Percentiles rank a stretch among this genome's conserved stretches.
Conservation (phyloP, 92 coral and sea anemone species). For the Nematostella vectensis region DNA sequence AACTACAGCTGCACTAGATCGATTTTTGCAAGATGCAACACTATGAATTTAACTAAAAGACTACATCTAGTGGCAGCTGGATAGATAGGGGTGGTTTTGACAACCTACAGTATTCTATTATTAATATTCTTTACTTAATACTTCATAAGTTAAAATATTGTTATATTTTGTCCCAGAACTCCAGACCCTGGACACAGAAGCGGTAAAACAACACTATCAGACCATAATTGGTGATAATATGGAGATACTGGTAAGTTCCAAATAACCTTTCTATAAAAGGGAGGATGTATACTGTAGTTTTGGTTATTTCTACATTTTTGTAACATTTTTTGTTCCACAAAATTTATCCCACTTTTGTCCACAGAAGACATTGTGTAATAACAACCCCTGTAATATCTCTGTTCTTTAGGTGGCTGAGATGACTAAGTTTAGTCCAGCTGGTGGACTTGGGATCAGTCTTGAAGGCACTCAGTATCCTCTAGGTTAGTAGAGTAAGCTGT, state of each 20-base stretch:
- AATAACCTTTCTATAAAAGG: too few species aligned
- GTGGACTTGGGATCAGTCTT: slow-evolving; percentile 94
- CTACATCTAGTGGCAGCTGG: too few species aligned
- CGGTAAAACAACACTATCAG: slow-evolving; percentile 62
- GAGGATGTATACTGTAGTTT: slow-evolving; percentile 5
- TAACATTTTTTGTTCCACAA: too few species aligned
- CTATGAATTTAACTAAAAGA: too few species aligned
- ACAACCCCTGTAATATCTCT: slow-evolving; percentile 1
- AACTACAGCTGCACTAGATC: too few species aligned
- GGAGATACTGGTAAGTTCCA: slow-evolving; percentile 71
- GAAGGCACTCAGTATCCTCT: slow-evolving; percentile 85
- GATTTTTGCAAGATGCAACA: too few species aligned
- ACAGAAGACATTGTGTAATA: too few species aligned
- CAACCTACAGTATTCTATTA: too few species aligned
- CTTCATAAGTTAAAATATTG: neutral
- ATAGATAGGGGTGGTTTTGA: too few species aligned
- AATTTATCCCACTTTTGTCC: too few species aligned
- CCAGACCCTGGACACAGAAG: slow-evolving; percentile 42
- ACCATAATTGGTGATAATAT: slow-evolving; percentile 73
- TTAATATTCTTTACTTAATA: neutral
- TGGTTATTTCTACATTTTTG: neutral
- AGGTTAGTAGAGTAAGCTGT: slow-evolving; percentile 34
- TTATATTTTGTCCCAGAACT: too few species aligned
- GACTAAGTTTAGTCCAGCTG: slow-evolving; percentile 69
- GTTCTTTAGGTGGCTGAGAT: slow-evolving; percentile 73